These are phyloP conservation scores for Hofmannophila pseudospretella DNA, from an alignment of 2,888 invertebrate species.

Conservation along the genomic window DNA sequence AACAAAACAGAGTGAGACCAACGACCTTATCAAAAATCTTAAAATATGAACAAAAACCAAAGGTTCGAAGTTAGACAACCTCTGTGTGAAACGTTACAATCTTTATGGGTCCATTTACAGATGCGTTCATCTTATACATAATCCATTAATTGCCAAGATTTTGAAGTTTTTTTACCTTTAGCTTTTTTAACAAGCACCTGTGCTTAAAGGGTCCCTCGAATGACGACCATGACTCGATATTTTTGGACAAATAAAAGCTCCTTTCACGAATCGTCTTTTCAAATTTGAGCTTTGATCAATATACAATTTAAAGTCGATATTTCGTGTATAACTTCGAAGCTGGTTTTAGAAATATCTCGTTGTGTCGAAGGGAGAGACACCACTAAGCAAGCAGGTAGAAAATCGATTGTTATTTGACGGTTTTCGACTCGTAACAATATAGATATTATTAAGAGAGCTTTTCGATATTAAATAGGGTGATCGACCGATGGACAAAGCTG, in stretches of 20 bases:
- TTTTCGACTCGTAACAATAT: conserved; percentile 8
- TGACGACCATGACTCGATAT: conserved; percentile 66
- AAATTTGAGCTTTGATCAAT: not conserved
- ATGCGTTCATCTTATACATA: conserved; percentile 34
- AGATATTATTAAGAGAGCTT: conserved; percentile 4
- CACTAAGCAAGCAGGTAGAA: conserved; percentile 8
- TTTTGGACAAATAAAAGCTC: conserved; percentile 41
- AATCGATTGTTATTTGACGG: conserved; percentile 9
- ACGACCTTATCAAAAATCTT: not conserved
- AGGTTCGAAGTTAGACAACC: not conserved
- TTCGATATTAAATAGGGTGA: conserved; percentile 2
- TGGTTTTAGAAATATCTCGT: not conserved
- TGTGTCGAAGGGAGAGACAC: conserved; percentile 6
- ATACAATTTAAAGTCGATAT: not conserved
- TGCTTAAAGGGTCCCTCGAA: conserved; percentile 46
- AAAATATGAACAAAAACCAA: not conserved
- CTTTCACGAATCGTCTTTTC: not conserved
- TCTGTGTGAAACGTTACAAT: conserved; percentile 21
- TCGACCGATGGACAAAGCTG: conserved; percentile 1
- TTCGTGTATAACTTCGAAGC: not conserved
- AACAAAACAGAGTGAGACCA: not conserved
- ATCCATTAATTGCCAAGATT: conserved; percentile 65
- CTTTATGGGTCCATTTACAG: conserved; percentile 39
- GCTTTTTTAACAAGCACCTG: conserved; percentile 51
- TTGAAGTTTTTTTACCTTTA: conserved; percentile 2